Evolutionary conservation across 2,888 invertebrate species (phyloP).

Genomic region (Alloplasta piceator): DNA sequence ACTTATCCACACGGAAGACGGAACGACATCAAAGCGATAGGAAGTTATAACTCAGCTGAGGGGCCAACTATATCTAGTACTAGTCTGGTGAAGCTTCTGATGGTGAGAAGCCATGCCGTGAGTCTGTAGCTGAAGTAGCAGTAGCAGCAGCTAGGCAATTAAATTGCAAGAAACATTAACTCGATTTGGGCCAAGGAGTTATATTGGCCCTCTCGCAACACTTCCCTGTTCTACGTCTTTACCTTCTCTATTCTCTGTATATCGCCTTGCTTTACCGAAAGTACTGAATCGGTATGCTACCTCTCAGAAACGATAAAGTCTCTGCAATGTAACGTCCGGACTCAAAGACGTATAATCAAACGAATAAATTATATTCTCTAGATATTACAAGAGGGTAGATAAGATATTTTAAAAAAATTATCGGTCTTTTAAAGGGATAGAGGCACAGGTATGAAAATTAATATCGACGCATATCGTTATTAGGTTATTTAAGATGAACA

Average conservation of each 20-base stretch:
- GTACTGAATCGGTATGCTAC: conserved; percentile 47
- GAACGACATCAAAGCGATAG: conserved; percentile 66
- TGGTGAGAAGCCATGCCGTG: conserved; percentile 32
- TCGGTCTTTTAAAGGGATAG: too few species aligned
- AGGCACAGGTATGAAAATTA: too few species aligned
- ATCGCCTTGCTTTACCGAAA: conserved; percentile 16
- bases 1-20: conserved; percentile 66
- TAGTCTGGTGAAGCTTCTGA: conserved; percentile 53
- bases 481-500: too few species aligned
- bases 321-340: too few species aligned
- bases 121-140: conserved; percentile 35
- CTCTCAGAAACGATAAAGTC: not conserved
- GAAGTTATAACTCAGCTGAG: conserved; percentile 45
- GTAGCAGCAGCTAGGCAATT: conserved; percentile 64
- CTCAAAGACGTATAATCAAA: conserved; percentile 15
- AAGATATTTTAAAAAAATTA: too few species aligned
- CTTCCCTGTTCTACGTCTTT: conserved; percentile 1
- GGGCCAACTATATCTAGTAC: conserved; percentile 38
- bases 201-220: conserved; percentile 60
- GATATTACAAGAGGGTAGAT: too few species aligned
- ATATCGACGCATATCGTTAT: too few species aligned
- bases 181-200: conserved; percentile 67
- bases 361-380: conserved; percentile 42
- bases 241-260: not conserved
- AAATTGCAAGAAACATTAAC: conserved; percentile 69